A percentile compares a stretch with the other conserved stretches of the same genome.
phyloP scores from a whole-genome alignment of 2,113 vertebrate genomes.

The Zosterops borbonicus region DNA sequence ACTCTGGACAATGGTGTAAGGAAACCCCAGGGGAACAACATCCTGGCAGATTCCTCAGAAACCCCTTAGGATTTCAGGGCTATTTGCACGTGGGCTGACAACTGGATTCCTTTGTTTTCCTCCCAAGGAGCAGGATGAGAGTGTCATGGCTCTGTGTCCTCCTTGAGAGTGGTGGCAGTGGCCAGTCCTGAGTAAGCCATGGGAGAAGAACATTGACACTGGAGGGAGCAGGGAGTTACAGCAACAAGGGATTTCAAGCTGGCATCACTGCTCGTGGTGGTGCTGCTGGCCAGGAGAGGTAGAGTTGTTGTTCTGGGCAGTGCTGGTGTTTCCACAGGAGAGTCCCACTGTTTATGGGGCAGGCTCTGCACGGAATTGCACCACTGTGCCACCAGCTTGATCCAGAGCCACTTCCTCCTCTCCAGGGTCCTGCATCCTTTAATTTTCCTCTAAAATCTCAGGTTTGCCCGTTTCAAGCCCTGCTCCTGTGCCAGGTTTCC shows the following conservation, averaged over 20 bases:
- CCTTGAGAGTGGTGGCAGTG: neutral
- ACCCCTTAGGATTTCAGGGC: neutral
- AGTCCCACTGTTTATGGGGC: fast-evolving
- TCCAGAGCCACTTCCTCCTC: neutral
- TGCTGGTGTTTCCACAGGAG: neutral
- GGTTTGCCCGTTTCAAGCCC: constrained; percentile 32
- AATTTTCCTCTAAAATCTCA: constrained; percentile 38
- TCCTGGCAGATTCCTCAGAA: neutral
- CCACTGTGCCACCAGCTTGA: neutral
- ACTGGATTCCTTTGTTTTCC: neutral
- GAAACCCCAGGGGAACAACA: neutral
- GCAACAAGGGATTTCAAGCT: neutral
- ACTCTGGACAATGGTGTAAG: neutral
- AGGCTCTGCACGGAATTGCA: neutral
- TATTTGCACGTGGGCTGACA: neutral
- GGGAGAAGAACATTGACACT: neutral
- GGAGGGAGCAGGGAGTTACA: neutral
- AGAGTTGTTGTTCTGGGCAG: neutral
- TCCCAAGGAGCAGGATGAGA: neutral
- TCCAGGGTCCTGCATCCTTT: neutral
- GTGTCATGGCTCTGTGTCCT: neutral
- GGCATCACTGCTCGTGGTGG: neutral
- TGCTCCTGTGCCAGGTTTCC: constrained; percentile 33
- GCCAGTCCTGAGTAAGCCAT: neutral
- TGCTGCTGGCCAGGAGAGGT: neutral